phyloP scores from a whole-genome alignment of 2,113 vertebrate species.

The Columbina picui region DNA sequence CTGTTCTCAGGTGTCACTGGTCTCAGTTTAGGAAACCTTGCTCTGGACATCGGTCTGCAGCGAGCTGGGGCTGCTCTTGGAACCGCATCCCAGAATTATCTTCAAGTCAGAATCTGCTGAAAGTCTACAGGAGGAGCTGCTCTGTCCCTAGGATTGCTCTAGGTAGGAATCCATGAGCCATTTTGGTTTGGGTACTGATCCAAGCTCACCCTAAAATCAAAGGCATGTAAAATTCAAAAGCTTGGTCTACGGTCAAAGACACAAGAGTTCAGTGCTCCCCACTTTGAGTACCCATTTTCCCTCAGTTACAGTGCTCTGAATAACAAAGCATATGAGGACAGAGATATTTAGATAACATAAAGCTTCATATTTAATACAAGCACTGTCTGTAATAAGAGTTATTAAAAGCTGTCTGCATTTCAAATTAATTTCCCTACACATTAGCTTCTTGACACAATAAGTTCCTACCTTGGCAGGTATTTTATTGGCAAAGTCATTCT shows the following conservation, averaged over 20 bases:
- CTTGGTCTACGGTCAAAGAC: neutral
- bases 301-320: neutral
- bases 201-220: neutral
- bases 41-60: neutral
- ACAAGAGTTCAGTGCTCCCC: neutral
- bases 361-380: neutral
- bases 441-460: neutral
- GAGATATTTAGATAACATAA: neutral
- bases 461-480: neutral
- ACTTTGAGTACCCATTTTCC: neutral
- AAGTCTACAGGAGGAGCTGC: neutral
- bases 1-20: neutral
- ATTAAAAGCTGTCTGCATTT: neutral
- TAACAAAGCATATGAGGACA: neutral
- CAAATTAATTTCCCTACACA: neutral
- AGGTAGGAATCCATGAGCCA: neutral
- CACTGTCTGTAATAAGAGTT: neutral
- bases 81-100: neutral
- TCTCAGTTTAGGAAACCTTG: neutral
- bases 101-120: neutral
- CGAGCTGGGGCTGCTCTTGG: neutral
- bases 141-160: neutral
- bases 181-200: neutral
- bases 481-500: neutral
- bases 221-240: neutral